phyloP scores from a whole-genome alignment of 2,797 vertebrate genomes.

The Pseudopleuronectes americanus region DNA sequence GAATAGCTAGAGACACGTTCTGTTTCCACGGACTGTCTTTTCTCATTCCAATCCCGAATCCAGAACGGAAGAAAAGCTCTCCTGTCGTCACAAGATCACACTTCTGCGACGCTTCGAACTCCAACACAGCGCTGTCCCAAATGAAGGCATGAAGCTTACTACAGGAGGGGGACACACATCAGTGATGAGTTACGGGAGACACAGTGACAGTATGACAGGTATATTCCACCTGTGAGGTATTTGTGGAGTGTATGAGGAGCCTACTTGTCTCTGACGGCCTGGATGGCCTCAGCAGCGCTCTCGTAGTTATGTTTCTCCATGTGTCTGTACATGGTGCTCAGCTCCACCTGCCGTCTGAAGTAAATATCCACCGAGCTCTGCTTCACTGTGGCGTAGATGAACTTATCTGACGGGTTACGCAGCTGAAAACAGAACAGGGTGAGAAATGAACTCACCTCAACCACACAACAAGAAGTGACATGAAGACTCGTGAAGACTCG shows the following conservation, averaged over 20 bases:
- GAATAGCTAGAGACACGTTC: slow-evolving; percentile 95
- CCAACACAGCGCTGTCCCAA: slow-evolving; percentile 97
- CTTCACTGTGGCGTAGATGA: slow-evolving; percentile 98
- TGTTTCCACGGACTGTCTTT: slow-evolving; percentile 99
- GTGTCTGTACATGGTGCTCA: slow-evolving; percentile 98
- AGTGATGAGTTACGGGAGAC: neutral
- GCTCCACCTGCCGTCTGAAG: slow-evolving; percentile 96
- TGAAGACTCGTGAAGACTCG: too few relatives aligned
- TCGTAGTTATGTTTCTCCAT: slow-evolving; percentile 99
- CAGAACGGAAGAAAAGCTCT: slow-evolving; percentile 97
- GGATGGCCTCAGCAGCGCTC: slow-evolving; percentile 96
- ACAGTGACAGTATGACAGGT: too few relatives aligned
- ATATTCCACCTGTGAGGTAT: too few relatives aligned
- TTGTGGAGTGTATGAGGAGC: slow-evolving; percentile 26
- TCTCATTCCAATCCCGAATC: slow-evolving; percentile 97
- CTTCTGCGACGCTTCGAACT: slow-evolving; percentile 98
- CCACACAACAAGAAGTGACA: too few relatives aligned
- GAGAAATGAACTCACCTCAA: neutral
- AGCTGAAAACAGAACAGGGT: slow-evolving; percentile 77
- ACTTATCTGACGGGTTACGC: slow-evolving; percentile 96
- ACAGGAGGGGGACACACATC: slow-evolving; percentile 5
- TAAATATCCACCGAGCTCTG: slow-evolving; percentile 99
- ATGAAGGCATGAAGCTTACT: slow-evolving; percentile 98
- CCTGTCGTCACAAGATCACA: slow-evolving; percentile 97
- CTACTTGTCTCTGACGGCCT: slow-evolving; percentile 96